Evolutionary conservation across 2,113 vertebrate genomes (phyloP).

Genomic region (Peromyscus leucopus): DNA sequence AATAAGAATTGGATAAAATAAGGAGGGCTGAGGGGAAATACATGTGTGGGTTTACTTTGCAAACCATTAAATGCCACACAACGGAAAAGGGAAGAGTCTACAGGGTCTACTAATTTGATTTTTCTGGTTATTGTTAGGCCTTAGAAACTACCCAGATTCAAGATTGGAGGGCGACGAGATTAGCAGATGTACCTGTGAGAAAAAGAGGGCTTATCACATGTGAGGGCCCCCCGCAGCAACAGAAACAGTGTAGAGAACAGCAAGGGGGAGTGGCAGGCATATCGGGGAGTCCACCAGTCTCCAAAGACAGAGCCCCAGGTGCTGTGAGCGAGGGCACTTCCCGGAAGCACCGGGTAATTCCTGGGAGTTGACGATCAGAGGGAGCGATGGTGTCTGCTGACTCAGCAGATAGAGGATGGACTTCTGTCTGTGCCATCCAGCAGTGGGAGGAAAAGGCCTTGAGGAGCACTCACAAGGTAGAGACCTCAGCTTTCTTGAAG

Average conservation of each 20-base stretch:
- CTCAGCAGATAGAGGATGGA: neutral
- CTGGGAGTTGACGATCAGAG: neutral
- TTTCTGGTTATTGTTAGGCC: neutral
- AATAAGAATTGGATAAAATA: neutral
- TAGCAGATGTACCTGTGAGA: neutral
- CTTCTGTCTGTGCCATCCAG: neutral
- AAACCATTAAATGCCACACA: neutral
- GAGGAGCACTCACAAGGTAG: neutral
- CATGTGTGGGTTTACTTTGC: neutral
- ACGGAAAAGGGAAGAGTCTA: neutral
- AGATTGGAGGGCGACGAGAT: neutral
- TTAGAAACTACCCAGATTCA: neutral
- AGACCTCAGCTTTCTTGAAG: neutral
- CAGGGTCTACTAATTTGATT: neutral
- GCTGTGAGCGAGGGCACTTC: neutral
- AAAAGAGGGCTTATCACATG: neutral
- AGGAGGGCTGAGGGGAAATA: neutral
- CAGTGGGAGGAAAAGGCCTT: rapidly evolving
- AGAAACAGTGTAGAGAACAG: neutral
- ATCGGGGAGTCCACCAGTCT: no score
- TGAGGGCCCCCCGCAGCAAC: no score
- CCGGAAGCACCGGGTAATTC: neutral
- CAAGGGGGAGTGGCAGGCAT: rapidly evolving
- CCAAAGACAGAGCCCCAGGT: neutral
- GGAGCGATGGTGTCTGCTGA: neutral